Base-by-base conservation (phyloP, 2,797 vertebrate genomes). In the Alauda arvensis region DNA sequence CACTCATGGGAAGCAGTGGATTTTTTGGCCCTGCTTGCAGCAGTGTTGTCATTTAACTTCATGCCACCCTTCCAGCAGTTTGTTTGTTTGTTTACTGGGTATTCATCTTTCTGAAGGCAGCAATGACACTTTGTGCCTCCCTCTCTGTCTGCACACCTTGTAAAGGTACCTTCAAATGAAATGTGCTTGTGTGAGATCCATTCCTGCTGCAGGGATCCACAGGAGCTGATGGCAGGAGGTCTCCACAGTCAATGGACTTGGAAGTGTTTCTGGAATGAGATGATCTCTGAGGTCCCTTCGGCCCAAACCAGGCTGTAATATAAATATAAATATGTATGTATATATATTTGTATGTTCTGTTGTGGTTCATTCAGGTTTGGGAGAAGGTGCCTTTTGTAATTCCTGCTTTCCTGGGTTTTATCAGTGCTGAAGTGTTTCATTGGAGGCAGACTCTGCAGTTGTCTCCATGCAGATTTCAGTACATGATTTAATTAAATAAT, bases 401-500 rank as follows among this genome's bases (percentile, higher is more conserved):
- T 75, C 19, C 40, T 77, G 3, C 31, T 51, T 23, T 23, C 25
- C 39, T 84, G 42, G 7, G 21, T 42, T 91, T 45, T 71, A 9
- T 28, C 2, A 23, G 17, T 66, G 56, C 39, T 63, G 51, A 70
- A 71, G 59, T 69, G 82, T 75, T 89, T 76, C 31, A 33, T 3
- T 11, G 42, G 69, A 81, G 77, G 53, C 77, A 83, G 67, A n/a
- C 65, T 77, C 83, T 86, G 71, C 71, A 49, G 39, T 74, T 88
- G 65, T 77, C 53, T 91, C 65, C 34, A 17, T 60, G 67, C 69
- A 82, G 65, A 77, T 83, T 60, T 80, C 69, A 83, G 10, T 51
- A 51, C 8, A 11, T 65, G 28, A 83, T 66, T 92, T 71, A 69
- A 92, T 90, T 77, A 88, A 91, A 62, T 79, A 84, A 80, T 88